Evolutionary conservation across 2,113 vertebrate species (phyloP), one percentile per base, ranked within the genome.

Genomic region (Mesocricetus auratus): DNA sequence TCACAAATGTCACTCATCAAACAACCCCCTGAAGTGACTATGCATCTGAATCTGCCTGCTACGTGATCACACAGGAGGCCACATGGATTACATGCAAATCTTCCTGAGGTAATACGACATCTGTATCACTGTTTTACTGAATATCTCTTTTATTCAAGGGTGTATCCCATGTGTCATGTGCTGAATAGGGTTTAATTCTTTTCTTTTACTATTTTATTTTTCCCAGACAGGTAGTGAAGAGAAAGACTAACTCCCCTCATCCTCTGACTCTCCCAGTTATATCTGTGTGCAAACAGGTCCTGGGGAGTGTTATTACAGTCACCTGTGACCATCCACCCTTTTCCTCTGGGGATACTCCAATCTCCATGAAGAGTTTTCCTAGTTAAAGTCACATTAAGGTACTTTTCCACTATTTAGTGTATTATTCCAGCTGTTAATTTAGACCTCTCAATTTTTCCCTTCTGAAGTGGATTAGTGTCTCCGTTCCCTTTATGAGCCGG

Each of bases 321-420:
- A 36, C 13, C 36, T 39, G 5, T 15, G 60, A 86, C 17, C 19
- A 47, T 17, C 42, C n/a, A n/a, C 90, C 36, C 36, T 21, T 81
- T 75, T 64, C 71, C 92, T 79, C 82, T 21, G 24, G 39, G 21
- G 83, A 47, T 11, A 83, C 33, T 83, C 69, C n/a, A 74, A 86
- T 64, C 42, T 74, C 50, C 64, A 45, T 36, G 86, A 66, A 83
- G 1, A 29, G 58, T n/a, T 53, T 94, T 92, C 42, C 12, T 82
- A 15, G 88, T 56, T 88, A 88, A 90, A 42, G 50, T 74, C 19
- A 56, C 39, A 66, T 1, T 33, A 93, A 90, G 64, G 31, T 81
- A 17, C 81, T 81, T 94, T 90, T 92, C 42, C 75, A 73, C 56
- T 47, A 50, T 66, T 87, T 87, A 92, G 68, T 75, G 47, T 19